Conservation (phyloP, 2,797 vertebrate genomes). For the Trachops cirrhosus region DNA sequence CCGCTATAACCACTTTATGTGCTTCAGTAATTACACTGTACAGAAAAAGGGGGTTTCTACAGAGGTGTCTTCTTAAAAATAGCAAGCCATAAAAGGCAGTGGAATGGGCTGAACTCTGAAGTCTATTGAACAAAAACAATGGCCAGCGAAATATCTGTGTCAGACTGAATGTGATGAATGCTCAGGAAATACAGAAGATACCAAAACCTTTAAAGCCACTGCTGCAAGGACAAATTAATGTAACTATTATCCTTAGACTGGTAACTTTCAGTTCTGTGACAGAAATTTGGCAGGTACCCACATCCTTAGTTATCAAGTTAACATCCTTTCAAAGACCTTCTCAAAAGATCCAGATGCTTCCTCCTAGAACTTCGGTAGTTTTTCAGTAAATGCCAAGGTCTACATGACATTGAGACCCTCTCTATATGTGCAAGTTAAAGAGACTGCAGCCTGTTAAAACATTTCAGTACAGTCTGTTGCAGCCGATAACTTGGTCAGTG, state of each 20-base stretch:
- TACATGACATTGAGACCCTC: neutral
- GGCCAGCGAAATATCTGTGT: constrained; percentile 60
- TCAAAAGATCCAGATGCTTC: constrained; percentile 22
- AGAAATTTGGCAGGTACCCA: constrained; percentile 25
- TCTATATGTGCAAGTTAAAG: neutral
- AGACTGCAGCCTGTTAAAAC: neutral
- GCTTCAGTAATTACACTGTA: constrained; percentile 86
- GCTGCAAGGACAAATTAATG: neutral
- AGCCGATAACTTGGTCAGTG: constrained; percentile 39
- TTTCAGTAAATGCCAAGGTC: constrained; percentile 36
- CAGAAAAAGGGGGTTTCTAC: constrained; percentile 62
- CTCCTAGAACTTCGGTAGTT: neutral
- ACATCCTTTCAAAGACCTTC: neutral
- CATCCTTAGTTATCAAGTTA: neutral
- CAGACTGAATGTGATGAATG: constrained; percentile 62
- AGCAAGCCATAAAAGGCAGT: constrained; percentile 67
- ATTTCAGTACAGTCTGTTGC: neutral
- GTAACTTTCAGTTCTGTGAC: constrained; percentile 9
- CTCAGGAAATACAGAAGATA: constrained; percentile 8
- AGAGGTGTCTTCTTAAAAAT: constrained; percentile 70
- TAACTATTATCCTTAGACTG: neutral
- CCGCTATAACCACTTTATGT: constrained; percentile 83
- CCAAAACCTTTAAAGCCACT: neutral
- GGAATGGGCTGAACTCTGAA: constrained; percentile 65
- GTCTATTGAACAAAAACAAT: constrained; percentile 57